Evolutionary conservation across 2,888 invertebrate species (phyloP).

Genomic region (Torymus tubicola): DNA sequence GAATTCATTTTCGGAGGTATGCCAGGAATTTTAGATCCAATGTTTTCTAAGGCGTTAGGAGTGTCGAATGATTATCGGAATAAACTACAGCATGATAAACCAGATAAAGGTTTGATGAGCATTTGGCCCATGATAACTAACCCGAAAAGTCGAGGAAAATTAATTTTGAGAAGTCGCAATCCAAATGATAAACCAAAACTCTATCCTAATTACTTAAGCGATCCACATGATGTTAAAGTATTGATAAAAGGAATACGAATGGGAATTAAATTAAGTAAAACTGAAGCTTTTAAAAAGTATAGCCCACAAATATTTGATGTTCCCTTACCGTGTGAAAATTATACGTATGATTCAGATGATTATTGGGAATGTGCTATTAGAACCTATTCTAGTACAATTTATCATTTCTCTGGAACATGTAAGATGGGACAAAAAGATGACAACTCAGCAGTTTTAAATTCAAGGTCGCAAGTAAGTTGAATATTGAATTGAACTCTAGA

Average conservation of each 20-base stretch:
- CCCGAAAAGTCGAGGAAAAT: constrained; percentile 64
- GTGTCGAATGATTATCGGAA: background rate
- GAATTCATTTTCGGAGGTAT: background rate
- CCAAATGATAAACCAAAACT: constrained; percentile 79
- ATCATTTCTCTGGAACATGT: constrained; percentile 82
- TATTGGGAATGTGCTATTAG: constrained; percentile 84
- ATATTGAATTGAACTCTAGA: background rate
- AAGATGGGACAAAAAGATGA: constrained; percentile 82
- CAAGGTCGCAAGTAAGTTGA: constrained; percentile 76
- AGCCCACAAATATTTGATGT: constrained; percentile 79
- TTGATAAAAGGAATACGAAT: constrained; percentile 71
- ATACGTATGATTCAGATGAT: constrained; percentile 80
- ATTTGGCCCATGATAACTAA: constrained; percentile 69
- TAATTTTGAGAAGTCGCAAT: constrained; percentile 81
- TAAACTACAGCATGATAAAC: background rate
- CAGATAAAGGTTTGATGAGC: background rate
- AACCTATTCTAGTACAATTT: constrained; percentile 83
- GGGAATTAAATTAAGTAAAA: constrained; percentile 79
- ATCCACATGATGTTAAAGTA: constrained; percentile 81
- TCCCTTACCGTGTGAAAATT: constrained; percentile 79
- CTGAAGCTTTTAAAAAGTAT: constrained; percentile 80
- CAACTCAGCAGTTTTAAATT: constrained; percentile 81
- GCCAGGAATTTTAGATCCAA: background rate
- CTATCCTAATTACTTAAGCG: constrained; percentile 83
- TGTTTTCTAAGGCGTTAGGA: background rate